Evolutionary conservation across 2,888 invertebrate genomes (phyloP), one percentile per base, ranked within the genome.

Genomic region (Shargacucullia verbasci): DNA sequence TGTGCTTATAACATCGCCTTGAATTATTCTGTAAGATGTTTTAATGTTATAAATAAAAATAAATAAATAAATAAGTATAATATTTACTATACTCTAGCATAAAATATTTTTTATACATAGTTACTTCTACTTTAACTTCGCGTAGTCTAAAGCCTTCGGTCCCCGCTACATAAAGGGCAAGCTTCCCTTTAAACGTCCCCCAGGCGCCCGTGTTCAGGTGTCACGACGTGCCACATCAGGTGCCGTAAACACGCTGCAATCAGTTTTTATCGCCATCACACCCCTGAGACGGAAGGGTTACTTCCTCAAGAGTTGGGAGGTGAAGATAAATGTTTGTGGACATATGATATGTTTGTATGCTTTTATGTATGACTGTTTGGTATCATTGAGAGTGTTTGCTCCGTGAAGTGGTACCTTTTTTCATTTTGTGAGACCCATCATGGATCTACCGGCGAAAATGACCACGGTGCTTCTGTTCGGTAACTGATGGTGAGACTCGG

Each of bases 241-340:
- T 81, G 76, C 54, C 65, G 73, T 79, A 77, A 80, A 80, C 79
- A 75, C 61, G 70, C 50, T 67, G 61, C 83, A 82, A 83, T 83
- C 82, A 77, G 80, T 81, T 83, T 82, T 83, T 83, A 82, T 82
- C 78, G 71, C 75, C 78, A 73, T 73, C 63, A 55, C 73, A 69
- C 80, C 72, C 76, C 25, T 39, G 82, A 79, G 82, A 73, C 64
- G 15, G 31, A 44, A 57, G 66, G 70, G 75, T 64, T 66, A 63
- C 48, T 40, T 57, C 54, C 44, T 45, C 35, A 47, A 45, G 53
- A 60, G 53, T 55, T 58, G 29, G 33, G 12, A 38, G 48, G 59
- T 20, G 46, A 31, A 59, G 35, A 43, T 50, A 59, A 63, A 73
- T 59, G 52, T 73, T 73, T 75, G 59, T 13, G 37, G 56, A 57